Conservation (phyloP, 2,888 invertebrate genomes). For the Apomyelois bistriatella region DNA sequence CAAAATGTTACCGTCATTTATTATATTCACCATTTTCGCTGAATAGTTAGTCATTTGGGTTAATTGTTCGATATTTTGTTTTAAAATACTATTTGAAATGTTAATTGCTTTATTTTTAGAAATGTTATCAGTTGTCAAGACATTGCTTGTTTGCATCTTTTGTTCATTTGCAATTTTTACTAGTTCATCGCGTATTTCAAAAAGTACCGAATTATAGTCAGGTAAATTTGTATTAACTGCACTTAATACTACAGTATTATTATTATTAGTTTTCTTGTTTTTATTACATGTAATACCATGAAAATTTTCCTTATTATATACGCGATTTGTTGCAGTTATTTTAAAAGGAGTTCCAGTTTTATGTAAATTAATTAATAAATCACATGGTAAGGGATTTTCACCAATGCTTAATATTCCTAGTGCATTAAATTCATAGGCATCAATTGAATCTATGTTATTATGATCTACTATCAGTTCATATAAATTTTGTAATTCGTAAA, state of each 20-base stretch:
- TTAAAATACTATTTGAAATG: constrained; percentile 28
- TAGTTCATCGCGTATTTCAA: not conserved
- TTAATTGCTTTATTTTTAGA: constrained; percentile 23
- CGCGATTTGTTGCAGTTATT: constrained; percentile 40
- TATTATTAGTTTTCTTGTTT: constrained; percentile 9
- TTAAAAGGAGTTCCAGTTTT: constrained; percentile 25
- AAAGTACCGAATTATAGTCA: constrained; percentile 18
- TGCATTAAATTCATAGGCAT: constrained; percentile 40
- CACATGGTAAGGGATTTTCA: constrained; percentile 56
- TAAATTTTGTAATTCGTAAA: constrained; percentile 44
- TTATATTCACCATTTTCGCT: not conserved
- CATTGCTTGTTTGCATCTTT: not conserved
- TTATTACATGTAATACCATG: constrained; percentile 37
- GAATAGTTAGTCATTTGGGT: not conserved
- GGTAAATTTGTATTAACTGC: not conserved
- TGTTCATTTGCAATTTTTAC: constrained; percentile 6
- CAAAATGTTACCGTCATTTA: not conserved
- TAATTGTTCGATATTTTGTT: not conserved
- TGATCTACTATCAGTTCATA: constrained; percentile 45
- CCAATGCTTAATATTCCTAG: constrained; percentile 52
- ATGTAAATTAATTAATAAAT: constrained; percentile 38
- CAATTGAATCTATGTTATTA: constrained; percentile 44
- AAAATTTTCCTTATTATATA: constrained; percentile 35
- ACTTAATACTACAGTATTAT: not conserved
- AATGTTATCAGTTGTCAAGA: not conserved